A percentile compares a stretch with the other conserved stretches of the same genome.
Evolutionary conservation across 2,888 invertebrate genomes (phyloP).

Genomic region (Andrena fulva): DNA sequence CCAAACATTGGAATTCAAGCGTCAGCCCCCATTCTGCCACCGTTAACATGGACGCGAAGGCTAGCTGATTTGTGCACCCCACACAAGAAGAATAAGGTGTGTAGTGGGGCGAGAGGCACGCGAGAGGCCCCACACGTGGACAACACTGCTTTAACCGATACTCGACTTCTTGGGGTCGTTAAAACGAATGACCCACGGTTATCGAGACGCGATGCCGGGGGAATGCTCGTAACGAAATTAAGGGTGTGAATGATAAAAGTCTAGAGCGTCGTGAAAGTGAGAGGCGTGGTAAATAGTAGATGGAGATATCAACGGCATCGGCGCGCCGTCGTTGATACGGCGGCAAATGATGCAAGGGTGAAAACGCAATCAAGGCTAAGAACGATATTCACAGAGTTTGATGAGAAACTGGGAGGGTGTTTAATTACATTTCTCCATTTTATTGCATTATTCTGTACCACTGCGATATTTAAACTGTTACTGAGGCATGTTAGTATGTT

Average conservation of each 20-base stretch:
- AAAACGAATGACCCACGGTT: slow-evolving; percentile 63
- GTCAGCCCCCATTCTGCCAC: too few relatives aligned
- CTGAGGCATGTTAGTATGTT: not conserved
- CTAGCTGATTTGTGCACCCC: not conserved
- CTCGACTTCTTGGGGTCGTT: slow-evolving; percentile 54
- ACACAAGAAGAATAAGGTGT: not conserved
- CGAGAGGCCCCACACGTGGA: not conserved
- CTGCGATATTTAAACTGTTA: not conserved
- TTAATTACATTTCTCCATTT: slow-evolving; percentile 79
- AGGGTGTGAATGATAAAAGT: slow-evolving; percentile 63
- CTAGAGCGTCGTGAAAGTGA: slow-evolving; percentile 27
- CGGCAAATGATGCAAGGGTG: slow-evolving; percentile 67
- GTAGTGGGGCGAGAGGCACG: not conserved
- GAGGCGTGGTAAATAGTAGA: slow-evolving; percentile 25
- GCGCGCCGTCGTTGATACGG: slow-evolving; percentile 66
- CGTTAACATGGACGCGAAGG: not conserved
- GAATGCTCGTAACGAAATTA: slow-evolving; percentile 67
- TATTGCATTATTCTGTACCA: slow-evolving; percentile 66
- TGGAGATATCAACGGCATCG: slow-evolving; percentile 62
- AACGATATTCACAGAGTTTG: slow-evolving; percentile 70
- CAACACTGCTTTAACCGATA: slow-evolving; percentile 28
- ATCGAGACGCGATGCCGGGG: slow-evolving; percentile 55
- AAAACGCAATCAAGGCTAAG: slow-evolving; percentile 45
- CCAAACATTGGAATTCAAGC: too few relatives aligned
- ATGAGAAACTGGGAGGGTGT: slow-evolving; percentile 73